phyloP scores from a whole-genome alignment of 2,797 vertebrate species.

The Myotis vivesi region DNA sequence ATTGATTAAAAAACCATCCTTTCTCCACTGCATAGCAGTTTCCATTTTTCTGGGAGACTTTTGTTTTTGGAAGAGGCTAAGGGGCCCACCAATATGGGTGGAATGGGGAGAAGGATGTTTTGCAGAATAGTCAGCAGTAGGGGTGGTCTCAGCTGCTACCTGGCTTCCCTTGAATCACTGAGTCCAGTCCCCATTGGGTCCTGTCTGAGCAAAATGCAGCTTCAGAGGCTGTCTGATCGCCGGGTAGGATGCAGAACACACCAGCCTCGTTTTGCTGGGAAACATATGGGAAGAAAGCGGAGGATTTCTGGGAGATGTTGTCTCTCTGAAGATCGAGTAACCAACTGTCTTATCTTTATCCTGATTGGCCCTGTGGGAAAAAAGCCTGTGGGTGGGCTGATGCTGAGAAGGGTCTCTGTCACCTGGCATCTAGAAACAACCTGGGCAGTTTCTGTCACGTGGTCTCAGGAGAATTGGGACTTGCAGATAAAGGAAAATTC shows the following conservation, averaged over 20 bases:
- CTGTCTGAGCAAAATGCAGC: background rate
- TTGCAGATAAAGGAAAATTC: background rate
- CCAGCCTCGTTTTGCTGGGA: background rate
- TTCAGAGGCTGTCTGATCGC: background rate
- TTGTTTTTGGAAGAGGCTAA: slow-evolving; percentile 1
- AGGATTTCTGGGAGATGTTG: background rate
- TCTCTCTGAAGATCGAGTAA: background rate
- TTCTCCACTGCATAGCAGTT: background rate
- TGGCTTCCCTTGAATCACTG: background rate
- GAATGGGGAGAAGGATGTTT: background rate
- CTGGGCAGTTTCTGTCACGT: background rate
- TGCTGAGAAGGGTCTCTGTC: background rate
- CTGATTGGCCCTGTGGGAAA: background rate
- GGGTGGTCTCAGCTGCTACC: background rate
- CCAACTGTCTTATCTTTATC: background rate
- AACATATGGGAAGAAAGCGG: background rate
- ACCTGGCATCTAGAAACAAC: background rate
- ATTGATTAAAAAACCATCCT: background rate
- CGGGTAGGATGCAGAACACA: background rate
- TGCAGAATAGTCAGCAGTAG: background rate
- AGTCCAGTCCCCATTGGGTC: background rate
- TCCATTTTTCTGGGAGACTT: background rate
- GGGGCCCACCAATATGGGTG: background rate
- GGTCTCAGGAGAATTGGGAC: background rate
- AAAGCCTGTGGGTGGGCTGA: background rate